Evolutionary conservation across 2,797 vertebrate genomes (phyloP), one percentile per base, ranked within the genome.

Genomic region (Luscinia megarhynchos): DNA sequence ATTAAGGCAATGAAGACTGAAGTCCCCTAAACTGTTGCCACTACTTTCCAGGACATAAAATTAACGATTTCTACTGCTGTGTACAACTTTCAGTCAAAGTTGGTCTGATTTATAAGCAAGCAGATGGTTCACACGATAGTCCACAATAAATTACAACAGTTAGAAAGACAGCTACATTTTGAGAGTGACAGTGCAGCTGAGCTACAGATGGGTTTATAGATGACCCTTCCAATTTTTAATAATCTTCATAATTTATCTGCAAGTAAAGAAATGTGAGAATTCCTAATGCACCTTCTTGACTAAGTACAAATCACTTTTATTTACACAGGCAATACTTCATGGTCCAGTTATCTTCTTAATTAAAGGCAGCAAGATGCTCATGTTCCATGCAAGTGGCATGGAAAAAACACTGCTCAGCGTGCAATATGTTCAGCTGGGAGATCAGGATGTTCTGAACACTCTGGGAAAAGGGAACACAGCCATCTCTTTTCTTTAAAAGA

Each of bases 321-420:
- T 97, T 98, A 97, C 97, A 94, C 72, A 66, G 96, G 97, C 97
- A 98, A 98, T 98, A 97, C 97, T 98, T 98, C 98, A 98, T 93
- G 98, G 98, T 98, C 98, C 98, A 98, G 97, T 98, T 98, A 98
- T 97, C 98, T 98, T 98, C 98, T 98, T 98, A 98, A 99, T 99
- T 98, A 98, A 98, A 98, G 98, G 97, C 97, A 98, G 98, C 97
- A 97, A 97, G 96, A 97, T 97, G 98, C 95, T 98, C 97, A 89
- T 97, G 97, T 98, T 98, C 96, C 95, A 97, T 96, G 92, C 96
- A 98, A 97, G 84, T 93, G 95, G 97, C 93, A 91, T 73, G 89
- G 97, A 97, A 97, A 97, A 54, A 77, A 15, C 89, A 97, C 94
- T 93, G 77, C 96, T 98, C 89, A 88, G 96, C 72, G 96, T 93